A percentile compares a stretch with the other conserved stretches of the same genome.
Conservation (phyloP, 2,888 invertebrate species). For the Habrosyne pyritoides region DNA sequence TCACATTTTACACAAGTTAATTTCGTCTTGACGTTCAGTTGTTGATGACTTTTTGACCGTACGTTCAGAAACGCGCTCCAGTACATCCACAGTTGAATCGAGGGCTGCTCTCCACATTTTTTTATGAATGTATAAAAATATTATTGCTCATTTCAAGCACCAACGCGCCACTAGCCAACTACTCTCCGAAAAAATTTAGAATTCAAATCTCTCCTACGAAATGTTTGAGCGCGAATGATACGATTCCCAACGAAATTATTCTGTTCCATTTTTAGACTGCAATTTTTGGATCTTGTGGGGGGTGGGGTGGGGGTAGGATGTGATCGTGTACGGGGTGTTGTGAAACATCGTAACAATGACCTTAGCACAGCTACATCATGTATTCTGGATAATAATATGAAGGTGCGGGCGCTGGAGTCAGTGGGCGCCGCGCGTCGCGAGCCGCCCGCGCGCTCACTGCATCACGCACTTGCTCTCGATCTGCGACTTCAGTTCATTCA, state of each 20-base stretch:
- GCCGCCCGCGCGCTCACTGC: conserved; percentile 87
- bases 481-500: conserved; percentile 97
- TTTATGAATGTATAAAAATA: conserved; percentile 83
- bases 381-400: conserved; percentile 61
- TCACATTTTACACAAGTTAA: conserved; percentile 22
- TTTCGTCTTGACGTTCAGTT: conserved; percentile 29
- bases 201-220: conserved; percentile 71
- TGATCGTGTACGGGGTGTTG: conserved; percentile 37
- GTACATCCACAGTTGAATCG: conserved; percentile 36
- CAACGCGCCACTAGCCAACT: conserved; percentile 81
- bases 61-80: conserved; percentile 46
- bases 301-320: conserved; percentile 48
- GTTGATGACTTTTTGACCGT: conserved; percentile 70
- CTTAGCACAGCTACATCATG: conserved; percentile 80
- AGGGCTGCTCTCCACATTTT: conserved; percentile 63
- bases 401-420: conserved; percentile 26
- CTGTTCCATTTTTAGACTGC: conserved; percentile 34
- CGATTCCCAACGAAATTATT: conserved; percentile 52
- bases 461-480: conserved; percentile 98
- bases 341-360: conserved; percentile 60
- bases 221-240: conserved; percentile 73
- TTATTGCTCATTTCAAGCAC: conserved; percentile 83
- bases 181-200: conserved; percentile 73
- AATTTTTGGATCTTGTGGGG: conserved; percentile 36
- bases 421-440: conserved; percentile 23